A percentile compares a stretch with the other conserved stretches of the same genome.
phyloP scores from a whole-genome alignment of 1,140 invertebrate genomes.

The Dendroctonus ponderosae region DNA sequence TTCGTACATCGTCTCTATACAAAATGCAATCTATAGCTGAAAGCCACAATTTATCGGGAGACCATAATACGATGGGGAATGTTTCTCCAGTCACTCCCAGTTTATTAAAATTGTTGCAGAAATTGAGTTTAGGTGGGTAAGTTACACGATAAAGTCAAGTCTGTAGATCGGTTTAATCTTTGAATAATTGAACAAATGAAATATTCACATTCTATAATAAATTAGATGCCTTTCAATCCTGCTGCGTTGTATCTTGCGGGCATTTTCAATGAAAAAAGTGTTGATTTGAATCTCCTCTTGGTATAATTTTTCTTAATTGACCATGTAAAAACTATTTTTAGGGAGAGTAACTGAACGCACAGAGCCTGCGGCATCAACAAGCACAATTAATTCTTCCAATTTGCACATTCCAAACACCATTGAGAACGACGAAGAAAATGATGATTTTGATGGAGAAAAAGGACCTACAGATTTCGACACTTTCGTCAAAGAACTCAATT shows the following conservation, averaged over 20 bases:
- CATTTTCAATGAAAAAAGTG: no score
- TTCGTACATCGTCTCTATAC: constrained; percentile 10
- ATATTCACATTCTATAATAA: no score
- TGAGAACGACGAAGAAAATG: background rate
- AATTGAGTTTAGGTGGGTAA: constrained; percentile 31
- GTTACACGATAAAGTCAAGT: background rate
- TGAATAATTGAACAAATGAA: no score
- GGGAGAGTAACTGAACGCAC: constrained; percentile 34
- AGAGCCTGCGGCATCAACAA: constrained; percentile 8
- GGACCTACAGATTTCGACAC: constrained; percentile 21
- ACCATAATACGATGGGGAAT: background rate
- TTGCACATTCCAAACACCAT: background rate
- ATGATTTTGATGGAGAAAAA: constrained; percentile 1
- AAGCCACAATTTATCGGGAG: background rate
- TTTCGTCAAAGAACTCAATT: constrained; percentile 22
- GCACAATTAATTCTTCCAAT: constrained; percentile 7
- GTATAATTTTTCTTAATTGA: no score
- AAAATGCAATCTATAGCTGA: background rate
- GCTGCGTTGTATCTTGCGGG: no score
- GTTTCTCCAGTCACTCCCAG: constrained; percentile 8
- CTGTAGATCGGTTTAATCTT: no score
- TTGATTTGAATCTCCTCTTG: no score
- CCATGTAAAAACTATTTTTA: constrained; percentile 7
- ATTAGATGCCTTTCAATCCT: no score
- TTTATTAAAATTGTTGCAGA: constrained; percentile 21